Conservation (phyloP, 2,797 vertebrate genomes). For the Miichthys miiuy region DNA sequence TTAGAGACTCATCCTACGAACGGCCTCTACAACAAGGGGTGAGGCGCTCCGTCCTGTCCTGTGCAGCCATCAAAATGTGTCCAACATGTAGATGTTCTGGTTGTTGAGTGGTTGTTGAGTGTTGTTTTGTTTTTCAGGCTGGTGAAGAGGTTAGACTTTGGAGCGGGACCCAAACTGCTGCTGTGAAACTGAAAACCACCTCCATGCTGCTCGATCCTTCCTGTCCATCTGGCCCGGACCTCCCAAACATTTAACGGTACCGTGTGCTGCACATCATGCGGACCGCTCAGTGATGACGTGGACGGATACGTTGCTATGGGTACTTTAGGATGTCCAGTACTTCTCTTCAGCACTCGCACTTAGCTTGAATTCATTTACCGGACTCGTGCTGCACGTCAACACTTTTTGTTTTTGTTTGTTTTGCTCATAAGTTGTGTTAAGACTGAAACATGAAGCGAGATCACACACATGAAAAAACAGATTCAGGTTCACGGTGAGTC, state of each 20-base stretch:
- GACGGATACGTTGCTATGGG: neutral
- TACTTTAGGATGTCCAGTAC: neutral
- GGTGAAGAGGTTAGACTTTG: constrained; percentile 75
- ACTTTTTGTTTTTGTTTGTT: neutral
- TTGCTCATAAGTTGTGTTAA: constrained; percentile 6
- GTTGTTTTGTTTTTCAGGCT: constrained; percentile 50
- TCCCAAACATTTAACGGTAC: constrained; percentile 16
- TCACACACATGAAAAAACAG: neutral
- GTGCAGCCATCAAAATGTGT: too few species aligned
- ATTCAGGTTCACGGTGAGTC: neutral
- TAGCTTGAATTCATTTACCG: constrained; percentile 35
- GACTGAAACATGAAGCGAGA: neutral
- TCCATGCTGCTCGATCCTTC: neutral
- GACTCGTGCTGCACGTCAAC: constrained; percentile 18
- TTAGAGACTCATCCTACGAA: constrained; percentile 72
- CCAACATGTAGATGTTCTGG: too few species aligned
- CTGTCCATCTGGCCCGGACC: neutral
- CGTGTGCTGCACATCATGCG: neutral
- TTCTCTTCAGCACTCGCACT: constrained; percentile 60
- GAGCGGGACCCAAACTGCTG: constrained; percentile 85
- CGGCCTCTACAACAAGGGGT: constrained; percentile 87
- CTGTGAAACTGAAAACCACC: constrained; percentile 79
- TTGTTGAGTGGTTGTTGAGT: neutral
- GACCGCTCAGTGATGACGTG: neutral
- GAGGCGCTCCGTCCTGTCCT: constrained; percentile 16